Conservation (phyloP, 2,888 invertebrate genomes). For the Tillus elongatus region DNA sequence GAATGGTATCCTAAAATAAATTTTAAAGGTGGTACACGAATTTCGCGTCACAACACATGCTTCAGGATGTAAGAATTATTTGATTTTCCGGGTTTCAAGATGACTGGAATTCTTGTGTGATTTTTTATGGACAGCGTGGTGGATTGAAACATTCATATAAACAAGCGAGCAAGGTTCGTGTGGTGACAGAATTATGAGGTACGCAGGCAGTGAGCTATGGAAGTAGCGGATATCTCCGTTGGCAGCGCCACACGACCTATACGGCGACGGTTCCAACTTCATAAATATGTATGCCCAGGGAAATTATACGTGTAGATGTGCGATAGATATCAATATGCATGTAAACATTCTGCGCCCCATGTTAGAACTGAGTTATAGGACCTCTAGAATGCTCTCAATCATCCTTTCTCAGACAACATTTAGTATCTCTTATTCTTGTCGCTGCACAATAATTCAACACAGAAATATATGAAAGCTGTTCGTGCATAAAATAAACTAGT, state of each 20-base stretch:
- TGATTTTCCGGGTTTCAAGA: too few relatives aligned
- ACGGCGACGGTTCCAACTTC: constrained; percentile 29
- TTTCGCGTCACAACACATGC: too few relatives aligned
- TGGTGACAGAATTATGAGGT: constrained; percentile 42
- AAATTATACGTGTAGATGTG: constrained; percentile 42
- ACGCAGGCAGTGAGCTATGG: constrained; percentile 34
- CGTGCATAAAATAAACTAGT: too few relatives aligned
- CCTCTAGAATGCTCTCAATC: constrained; percentile 23
- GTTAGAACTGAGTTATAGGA: constrained; percentile 38
- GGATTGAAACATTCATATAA: constrained; percentile 40
- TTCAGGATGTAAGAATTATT: too few relatives aligned
- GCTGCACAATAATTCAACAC: too few relatives aligned
- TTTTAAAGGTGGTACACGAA: too few relatives aligned
- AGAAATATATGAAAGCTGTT: too few relatives aligned
- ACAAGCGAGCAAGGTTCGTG: constrained; percentile 34
- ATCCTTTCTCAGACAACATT: too few relatives aligned
- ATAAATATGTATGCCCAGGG: constrained; percentile 40
- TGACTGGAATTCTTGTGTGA: too few relatives aligned
- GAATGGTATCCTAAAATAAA: too few relatives aligned
- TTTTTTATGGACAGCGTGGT: too few relatives aligned
- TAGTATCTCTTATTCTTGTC: too few relatives aligned
- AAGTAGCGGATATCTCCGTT: constrained; percentile 33
- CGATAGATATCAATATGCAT: constrained; percentile 44
- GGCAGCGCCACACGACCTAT: constrained; percentile 24
- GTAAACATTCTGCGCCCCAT: constrained; percentile 42